phyloP scores from a whole-genome alignment of 2,113 vertebrate species.

The Engraulis encrasicolus region DNA sequence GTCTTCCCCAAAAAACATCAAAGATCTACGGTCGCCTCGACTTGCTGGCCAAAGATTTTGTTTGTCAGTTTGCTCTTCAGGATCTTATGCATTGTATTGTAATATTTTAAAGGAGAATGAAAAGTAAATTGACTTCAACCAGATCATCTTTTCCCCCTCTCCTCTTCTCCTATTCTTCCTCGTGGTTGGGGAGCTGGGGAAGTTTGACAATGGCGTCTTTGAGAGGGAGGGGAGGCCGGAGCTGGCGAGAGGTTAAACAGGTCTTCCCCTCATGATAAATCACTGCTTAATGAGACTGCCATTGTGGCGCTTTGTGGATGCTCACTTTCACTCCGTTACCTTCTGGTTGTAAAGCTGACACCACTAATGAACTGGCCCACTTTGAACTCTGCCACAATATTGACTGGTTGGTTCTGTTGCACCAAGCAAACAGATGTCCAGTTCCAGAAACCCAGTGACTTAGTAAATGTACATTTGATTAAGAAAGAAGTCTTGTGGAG shows the following conservation, averaged over 20 bases:
- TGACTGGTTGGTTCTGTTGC: slow-evolving; percentile 85
- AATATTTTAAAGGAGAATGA: neutral
- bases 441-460: slow-evolving; percentile 64
- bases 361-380: slow-evolving; percentile 81
- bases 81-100: neutral
- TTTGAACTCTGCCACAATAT: slow-evolving; percentile 88
- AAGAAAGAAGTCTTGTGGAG: slow-evolving; percentile 53
- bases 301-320: slow-evolving; percentile 82
- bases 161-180: slow-evolving; percentile 53
- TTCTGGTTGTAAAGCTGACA: slow-evolving; percentile 91
- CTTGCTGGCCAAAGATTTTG: neutral
- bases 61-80: neutral
- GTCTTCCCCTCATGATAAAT: slow-evolving; percentile 93
- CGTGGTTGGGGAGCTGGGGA: slow-evolving; percentile 75
- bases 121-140: slow-evolving; percentile 59
- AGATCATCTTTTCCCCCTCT: slow-evolving; percentile 51
- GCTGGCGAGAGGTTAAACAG: slow-evolving; percentile 91
- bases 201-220: slow-evolving; percentile 83
- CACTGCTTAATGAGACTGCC: slow-evolving; percentile 88
- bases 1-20: neutral
- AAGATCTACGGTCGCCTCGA: neutral
- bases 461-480: slow-evolving; percentile 68
- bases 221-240: slow-evolving; percentile 80
- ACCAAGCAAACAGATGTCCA: slow-evolving; percentile 86
- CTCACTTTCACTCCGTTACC: slow-evolving; percentile 88